Base-by-base conservation (phyloP, 2,113 vertebrate genomes). In the Brienomyrus longianalis region DNA sequence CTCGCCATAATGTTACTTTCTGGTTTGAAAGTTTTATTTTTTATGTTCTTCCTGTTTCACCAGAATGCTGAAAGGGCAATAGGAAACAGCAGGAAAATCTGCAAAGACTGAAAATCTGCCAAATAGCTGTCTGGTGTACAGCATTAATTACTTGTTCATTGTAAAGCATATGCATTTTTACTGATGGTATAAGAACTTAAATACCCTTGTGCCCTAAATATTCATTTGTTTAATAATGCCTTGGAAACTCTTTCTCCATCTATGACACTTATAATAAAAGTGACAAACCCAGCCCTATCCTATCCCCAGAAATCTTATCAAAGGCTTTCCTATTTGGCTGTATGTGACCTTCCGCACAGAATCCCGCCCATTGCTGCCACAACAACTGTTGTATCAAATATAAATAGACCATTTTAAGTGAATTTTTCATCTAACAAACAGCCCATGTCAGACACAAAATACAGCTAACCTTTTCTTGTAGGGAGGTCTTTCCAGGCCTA, bases 331-430 rank as follows among this genome's bases (percentile, higher is more conserved):
- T 87, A 74, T 87, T 56, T 89, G 89, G 90, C 70, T 91, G 56
- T 54, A 27, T 9, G 51, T 84, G 90, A 89, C 88, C 77, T 91
- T 91, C 74, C 88, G 9, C 39, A 86, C 19, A 74, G 83, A 89
- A 86, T 54, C 90, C 77, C 88, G 66, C 45, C 89, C 86, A 88
- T n/a, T 86, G 92, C 89, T 92, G 90, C 91, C 92, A 93, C 56
- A 93, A 92, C 92, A 93, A 23, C 87, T 80, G 62, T 89, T 92
- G 92, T 93, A 92, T 92, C 90, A 91, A 90, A 92, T 92, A 89
- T 92, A 91, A 93, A 93, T 92, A 92, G 52, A 43, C 56, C 54
- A 54, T 90, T 87, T 90, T 35, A 50, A 39, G 17, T 77, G 45
- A 43, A 39, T 80, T 45, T 87, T 66, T 87, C 51, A 51, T 59